Conservation (phyloP, 2,888 invertebrate genomes). For the Seira ritae region DNA sequence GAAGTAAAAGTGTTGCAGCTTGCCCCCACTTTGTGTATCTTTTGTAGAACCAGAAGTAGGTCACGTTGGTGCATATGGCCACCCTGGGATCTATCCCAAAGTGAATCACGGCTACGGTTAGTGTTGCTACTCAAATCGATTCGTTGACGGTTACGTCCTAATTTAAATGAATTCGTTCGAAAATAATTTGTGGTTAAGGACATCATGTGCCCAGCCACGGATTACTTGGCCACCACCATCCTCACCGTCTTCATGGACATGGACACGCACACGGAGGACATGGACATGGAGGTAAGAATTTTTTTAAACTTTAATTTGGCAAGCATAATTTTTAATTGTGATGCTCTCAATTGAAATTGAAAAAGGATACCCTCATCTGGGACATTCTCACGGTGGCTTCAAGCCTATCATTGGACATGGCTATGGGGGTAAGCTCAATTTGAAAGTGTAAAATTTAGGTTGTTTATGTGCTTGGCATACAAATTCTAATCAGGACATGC, state of each 20-base stretch:
- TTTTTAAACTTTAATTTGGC: neutral
- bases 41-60: too few relatives aligned
- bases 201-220: constrained; percentile 59
- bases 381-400: constrained; percentile 51
- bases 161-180: neutral
- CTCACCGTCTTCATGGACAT: neutral
- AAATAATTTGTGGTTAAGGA: constrained; percentile 15
- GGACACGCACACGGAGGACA: neutral
- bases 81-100: constrained; percentile 35
- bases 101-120: constrained; percentile 42
- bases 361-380: neutral
- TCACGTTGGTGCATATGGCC: neutral
- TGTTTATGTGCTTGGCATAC: neutral
- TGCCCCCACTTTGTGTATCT: too few relatives aligned
- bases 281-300: neutral
- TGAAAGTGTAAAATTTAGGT: constrained; percentile 4
- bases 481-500: too few relatives aligned
- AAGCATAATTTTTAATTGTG: neutral
- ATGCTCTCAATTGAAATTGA: neutral
- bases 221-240: constrained; percentile 37
- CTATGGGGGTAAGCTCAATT: constrained; percentile 22
- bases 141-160: too few relatives aligned
- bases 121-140: constrained; percentile 19
- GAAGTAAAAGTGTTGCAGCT: too few relatives aligned
- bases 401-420: constrained; percentile 44